A percentile compares a stretch with the other conserved stretches of the same genome.
Conservation (phyloP, 2,888 invertebrate species). For the Atherix ibis region DNA sequence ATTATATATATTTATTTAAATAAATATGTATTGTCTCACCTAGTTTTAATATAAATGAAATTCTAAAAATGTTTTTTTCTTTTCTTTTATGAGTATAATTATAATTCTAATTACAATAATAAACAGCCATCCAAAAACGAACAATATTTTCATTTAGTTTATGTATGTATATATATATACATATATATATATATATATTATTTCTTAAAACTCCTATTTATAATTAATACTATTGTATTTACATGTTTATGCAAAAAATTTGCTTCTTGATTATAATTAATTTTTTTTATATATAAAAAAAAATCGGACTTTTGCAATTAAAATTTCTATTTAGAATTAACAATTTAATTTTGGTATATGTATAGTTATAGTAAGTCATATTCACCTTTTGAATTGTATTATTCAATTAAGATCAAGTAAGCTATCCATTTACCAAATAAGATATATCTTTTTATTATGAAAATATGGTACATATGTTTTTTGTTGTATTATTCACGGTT, state of each 20-base stretch:
- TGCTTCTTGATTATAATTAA: neutral
- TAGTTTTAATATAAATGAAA: slow-evolving; percentile 7
- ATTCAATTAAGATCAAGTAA: too few species aligned
- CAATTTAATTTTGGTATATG: too few species aligned
- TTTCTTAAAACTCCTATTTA: neutral
- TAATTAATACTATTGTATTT: neutral
- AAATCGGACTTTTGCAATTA: neutral
- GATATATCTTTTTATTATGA: too few species aligned
- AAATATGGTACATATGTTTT: too few species aligned
- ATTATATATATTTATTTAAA: slow-evolving; percentile 5
- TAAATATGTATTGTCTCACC: slow-evolving; percentile 13
- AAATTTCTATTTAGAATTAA: neutral
- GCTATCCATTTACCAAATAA: too few species aligned
- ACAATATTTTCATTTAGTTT: slow-evolving; percentile 6
- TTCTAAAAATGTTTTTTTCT: slow-evolving; percentile 6
- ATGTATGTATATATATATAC: slow-evolving; percentile 1
- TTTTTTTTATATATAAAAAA: neutral
- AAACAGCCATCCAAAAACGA: slow-evolving; percentile 13
- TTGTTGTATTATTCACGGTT: too few species aligned
- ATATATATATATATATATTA: slow-evolving; percentile 3
- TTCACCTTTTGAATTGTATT: too few species aligned
- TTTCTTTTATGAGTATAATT: slow-evolving; percentile 4
- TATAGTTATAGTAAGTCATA: too few species aligned
- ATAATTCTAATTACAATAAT: slow-evolving; percentile 4
- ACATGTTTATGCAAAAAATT: neutral